These are phyloP conservation scores for Colostygia pectinataria DNA, from an alignment of 2,888 invertebrate species.

Conservation along the genomic window DNA sequence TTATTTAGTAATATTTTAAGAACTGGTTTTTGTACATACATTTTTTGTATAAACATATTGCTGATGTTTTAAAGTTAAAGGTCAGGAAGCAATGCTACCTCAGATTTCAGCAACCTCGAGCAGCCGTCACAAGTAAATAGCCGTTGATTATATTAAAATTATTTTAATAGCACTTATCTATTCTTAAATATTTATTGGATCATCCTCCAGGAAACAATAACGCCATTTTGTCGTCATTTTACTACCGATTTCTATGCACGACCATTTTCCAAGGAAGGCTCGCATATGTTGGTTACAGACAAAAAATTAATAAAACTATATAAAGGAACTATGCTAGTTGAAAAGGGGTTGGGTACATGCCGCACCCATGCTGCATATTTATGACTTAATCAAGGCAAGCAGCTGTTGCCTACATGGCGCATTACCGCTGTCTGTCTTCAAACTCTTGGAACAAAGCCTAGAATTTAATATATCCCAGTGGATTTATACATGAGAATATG, in stretches of 20 bases:
- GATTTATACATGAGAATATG: slow-evolving; percentile 36
- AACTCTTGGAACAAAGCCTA: slow-evolving; percentile 51
- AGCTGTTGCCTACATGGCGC: slow-evolving; percentile 52
- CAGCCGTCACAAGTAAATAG: too few species aligned
- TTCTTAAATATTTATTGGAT: too few species aligned
- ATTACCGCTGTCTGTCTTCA: slow-evolving; percentile 51
- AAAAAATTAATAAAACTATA: slow-evolving; percentile 48
- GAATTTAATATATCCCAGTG: slow-evolving; percentile 47
- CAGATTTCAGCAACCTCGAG: too few species aligned
- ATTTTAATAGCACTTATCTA: too few species aligned
- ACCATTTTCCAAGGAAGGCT: slow-evolving; percentile 4
- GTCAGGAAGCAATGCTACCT: too few species aligned
- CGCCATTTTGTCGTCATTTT: not conserved
- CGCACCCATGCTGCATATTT: slow-evolving; percentile 57
- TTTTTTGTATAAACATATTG: too few species aligned
- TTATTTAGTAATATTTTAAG: slow-evolving; percentile 3
- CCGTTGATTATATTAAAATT: too few species aligned
- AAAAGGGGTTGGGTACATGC: slow-evolving; percentile 43
- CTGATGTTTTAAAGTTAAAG: too few species aligned
- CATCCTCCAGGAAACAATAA: slow-evolving; percentile 2
- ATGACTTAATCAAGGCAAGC: slow-evolving; percentile 58
- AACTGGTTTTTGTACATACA: too few species aligned
- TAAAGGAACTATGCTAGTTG: slow-evolving; percentile 40
- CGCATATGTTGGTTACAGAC: slow-evolving; percentile 4
- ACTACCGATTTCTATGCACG: slow-evolving; percentile 7